Evolutionary conservation across 2,888 invertebrate species (phyloP), one percentile per base, ranked within the genome.

Genomic region (Tetragnatha montana): DNA sequence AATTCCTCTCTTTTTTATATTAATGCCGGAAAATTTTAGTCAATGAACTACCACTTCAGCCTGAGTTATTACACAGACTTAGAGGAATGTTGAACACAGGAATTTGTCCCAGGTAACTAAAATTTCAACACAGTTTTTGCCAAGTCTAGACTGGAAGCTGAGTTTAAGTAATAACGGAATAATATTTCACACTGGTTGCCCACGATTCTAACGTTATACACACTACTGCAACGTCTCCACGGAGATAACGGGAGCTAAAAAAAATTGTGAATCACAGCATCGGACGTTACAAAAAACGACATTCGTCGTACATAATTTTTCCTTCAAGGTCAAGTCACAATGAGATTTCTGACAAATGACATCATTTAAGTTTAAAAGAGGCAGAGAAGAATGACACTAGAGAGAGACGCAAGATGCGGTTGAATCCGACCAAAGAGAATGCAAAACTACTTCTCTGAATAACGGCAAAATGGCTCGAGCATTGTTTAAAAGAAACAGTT

Each of bases 221-320:
- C 35, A 35, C 4, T 35, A 19, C 49, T 21, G 74, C 74, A 35
- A 35, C 22, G 14, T 14, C 60, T 60, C 14, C 14, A 60, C 7
- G 17, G 22, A 22, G 22, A 47, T 74, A 21, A 35, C 35, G 22
- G n/a, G 70, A 70, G 10, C 14, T 70, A 70, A 81, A 70, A 47
- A 81, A 69, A 49, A 47, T 47, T 47, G 47, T 74, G n/a, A 70
- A 17, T 81, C 81, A 70, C 49, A 47, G 70, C 17, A 35, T 49
- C 81, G 81, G 19, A 70, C 47, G n/a, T 19, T 81, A n/a, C 49
- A 76, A 76, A 50, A 60, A 60, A 60, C 60, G 60, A 60, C 60
- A 17, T n/a, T 49, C 49, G 74, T 47, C 8, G 21, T 76, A 76
- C 50, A 76, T 50, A 76, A 50, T 50, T 76, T 50, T 35, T 35